phyloP scores from a whole-genome alignment of 2,113 vertebrate species.

The Tiliqua scincoides region DNA sequence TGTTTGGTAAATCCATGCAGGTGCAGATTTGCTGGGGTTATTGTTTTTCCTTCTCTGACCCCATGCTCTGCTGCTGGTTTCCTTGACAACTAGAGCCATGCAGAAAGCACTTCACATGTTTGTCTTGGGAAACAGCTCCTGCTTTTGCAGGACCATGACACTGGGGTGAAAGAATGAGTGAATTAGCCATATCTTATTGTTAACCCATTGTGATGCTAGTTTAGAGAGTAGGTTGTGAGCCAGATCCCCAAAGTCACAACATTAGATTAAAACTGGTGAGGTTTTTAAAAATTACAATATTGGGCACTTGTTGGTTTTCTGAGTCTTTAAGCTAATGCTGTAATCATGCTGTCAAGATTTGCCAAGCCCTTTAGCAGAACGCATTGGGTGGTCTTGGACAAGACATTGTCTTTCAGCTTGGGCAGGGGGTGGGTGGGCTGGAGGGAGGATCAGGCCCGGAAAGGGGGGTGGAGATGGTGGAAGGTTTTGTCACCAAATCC shows the following conservation, averaged over 20 bases:
- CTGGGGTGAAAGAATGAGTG: background rate
- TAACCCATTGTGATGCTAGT: background rate
- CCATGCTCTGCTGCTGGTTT: conserved; percentile 1
- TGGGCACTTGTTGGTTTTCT: background rate
- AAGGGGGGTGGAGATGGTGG: too few relatives aligned
- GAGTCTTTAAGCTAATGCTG: background rate
- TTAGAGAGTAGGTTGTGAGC: background rate
- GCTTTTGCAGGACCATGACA: background rate
- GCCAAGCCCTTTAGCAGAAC: too few relatives aligned
- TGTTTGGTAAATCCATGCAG: conserved; percentile 15
- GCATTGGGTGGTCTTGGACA: background rate
- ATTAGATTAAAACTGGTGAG: background rate
- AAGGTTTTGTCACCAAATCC: too few relatives aligned
- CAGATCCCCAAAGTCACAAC: background rate
- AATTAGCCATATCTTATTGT: background rate
- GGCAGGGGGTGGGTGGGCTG: too few relatives aligned
- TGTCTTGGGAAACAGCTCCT: background rate
- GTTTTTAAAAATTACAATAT: background rate
- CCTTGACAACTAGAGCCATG: background rate
- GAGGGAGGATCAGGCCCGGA: too few relatives aligned
- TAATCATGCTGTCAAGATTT: background rate
- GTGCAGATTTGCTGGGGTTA: background rate
- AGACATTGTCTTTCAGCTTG: background rate
- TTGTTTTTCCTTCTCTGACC: background rate
- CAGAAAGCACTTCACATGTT: background rate